Evolutionary conservation across 2,888 invertebrate genomes (phyloP).

Genomic region (Harpalus rubripes): DNA sequence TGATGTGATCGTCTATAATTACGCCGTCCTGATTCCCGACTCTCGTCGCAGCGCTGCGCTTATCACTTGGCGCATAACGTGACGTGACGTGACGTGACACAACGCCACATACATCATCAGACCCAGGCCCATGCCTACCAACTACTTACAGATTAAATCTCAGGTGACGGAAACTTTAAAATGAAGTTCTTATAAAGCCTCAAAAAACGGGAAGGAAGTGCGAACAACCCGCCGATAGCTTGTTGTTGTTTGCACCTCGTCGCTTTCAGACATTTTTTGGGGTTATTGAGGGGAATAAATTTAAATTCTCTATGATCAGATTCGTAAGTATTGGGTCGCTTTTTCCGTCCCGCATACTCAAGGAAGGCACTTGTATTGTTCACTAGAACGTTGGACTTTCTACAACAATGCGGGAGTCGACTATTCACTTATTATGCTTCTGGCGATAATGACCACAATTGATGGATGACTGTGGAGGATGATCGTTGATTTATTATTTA

Average conservation of each 20-base stretch:
- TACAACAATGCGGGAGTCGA: too few relatives aligned
- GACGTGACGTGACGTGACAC: slow-evolving; percentile 43
- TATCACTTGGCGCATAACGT: slow-evolving; percentile 51
- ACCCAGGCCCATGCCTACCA: slow-evolving; percentile 35
- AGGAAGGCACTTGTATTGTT: too few relatives aligned
- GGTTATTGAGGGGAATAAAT: not conserved
- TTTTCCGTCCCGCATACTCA: too few relatives aligned
- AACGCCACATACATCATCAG: slow-evolving; percentile 40
- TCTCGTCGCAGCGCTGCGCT: slow-evolving; percentile 37
- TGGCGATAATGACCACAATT: too few relatives aligned
- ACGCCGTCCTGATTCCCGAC: slow-evolving; percentile 50
- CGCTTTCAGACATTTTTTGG: slow-evolving; percentile 15
- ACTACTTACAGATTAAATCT: slow-evolving; percentile 60
- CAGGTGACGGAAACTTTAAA: slow-evolving; percentile 55
- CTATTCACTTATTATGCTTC: too few relatives aligned
- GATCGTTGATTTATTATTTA: too few relatives aligned
- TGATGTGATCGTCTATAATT: slow-evolving; percentile 54
- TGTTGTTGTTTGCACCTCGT: slow-evolving; percentile 37
- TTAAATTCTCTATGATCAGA: too few relatives aligned
- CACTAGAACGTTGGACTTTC: too few relatives aligned
- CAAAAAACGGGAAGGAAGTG: slow-evolving; percentile 52
- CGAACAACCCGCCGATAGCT: not conserved
- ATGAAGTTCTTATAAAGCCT: slow-evolving; percentile 33
- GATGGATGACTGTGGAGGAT: too few relatives aligned
- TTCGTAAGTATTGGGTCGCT: too few relatives aligned